phyloP scores from a whole-genome alignment of 2,797 vertebrate genomes.

The Furcifer pardalis region DNA sequence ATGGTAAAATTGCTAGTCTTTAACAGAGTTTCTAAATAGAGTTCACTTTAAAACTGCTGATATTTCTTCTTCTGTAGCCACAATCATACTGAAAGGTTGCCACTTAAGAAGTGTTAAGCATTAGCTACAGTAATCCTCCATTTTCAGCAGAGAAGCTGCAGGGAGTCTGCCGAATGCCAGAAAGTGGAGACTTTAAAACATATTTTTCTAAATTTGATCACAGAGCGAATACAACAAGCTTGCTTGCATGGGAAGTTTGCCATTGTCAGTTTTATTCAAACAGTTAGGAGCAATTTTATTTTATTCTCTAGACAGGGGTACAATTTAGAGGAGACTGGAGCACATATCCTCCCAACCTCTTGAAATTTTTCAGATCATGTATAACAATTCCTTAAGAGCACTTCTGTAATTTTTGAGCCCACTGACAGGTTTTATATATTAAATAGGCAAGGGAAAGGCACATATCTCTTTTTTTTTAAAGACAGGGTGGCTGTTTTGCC shows the following conservation, averaged over 20 bases:
- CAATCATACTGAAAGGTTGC: conserved; percentile 31
- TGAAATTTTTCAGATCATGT: neutral
- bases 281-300: neutral
- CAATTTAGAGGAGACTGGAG: neutral
- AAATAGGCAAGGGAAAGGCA: neutral
- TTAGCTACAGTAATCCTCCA: conserved; percentile 20
- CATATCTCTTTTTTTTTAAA: neutral
- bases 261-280: neutral
- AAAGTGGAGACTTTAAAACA: neutral
- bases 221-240: conserved; percentile 6
- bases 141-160: conserved; percentile 24
- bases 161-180: neutral
- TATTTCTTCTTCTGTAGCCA: conserved; percentile 22
- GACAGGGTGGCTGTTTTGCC: neutral
- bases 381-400: neutral
- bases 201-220: conserved; percentile 3
- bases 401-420: neutral
- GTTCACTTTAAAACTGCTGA: conserved; percentile 34
- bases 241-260: neutral
- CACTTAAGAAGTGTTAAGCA: conserved; percentile 31
- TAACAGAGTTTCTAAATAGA: conserved; percentile 27
- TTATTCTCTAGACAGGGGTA: neutral
- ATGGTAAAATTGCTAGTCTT: conserved; percentile 24
- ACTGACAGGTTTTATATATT: neutral
- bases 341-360: neutral